These are phyloP conservation scores for Zaprionus camerounensis DNA, from an alignment of 1,140 invertebrate species.

Conservation along the genomic window DNA sequence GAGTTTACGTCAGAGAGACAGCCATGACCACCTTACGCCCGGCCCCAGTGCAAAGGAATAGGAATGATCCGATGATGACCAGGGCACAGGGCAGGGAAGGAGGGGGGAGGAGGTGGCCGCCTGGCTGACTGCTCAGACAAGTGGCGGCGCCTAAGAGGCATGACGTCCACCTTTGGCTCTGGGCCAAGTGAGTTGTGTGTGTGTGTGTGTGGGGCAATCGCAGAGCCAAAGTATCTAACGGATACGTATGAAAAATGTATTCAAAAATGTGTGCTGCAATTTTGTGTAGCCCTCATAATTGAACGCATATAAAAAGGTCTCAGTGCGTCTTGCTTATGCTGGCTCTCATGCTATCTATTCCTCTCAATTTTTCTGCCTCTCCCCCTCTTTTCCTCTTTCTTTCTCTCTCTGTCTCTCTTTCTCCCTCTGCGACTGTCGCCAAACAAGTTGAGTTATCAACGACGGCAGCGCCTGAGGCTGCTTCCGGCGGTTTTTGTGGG, in stretches of 20 bases:
- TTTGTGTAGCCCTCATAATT: constrained; percentile 32
- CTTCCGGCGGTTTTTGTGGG: constrained; percentile 56
- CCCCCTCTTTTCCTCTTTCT: constrained; percentile 2
- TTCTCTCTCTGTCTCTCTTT: neutral
- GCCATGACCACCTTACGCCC: constrained; percentile 65
- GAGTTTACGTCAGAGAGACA: constrained; percentile 67
- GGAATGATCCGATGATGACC: constrained; percentile 15
- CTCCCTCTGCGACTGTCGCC: constrained; percentile 24
- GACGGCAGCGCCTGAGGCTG: constrained; percentile 32
- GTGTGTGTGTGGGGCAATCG: constrained; percentile 36
- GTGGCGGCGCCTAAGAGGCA: constrained; percentile 61
- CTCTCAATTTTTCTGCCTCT: neutral
- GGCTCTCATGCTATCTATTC: constrained; percentile 1
- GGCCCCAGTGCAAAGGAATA: neutral
- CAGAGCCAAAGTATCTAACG: neutral
- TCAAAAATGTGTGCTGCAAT: constrained; percentile 35
- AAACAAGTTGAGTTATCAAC: constrained; percentile 38
- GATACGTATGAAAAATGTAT: neutral
- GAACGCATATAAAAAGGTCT: constrained; percentile 19
- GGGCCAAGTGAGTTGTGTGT: constrained; percentile 47
- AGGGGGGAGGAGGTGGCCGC: constrained; percentile 5
- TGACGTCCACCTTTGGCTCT: constrained; percentile 66
- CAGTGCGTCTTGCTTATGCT: neutral
- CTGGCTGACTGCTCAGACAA: constrained; percentile 46
- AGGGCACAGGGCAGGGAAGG: neutral